Conservation (phyloP, 2,797 vertebrate genomes). For the Sebastes glaucus region DNA sequence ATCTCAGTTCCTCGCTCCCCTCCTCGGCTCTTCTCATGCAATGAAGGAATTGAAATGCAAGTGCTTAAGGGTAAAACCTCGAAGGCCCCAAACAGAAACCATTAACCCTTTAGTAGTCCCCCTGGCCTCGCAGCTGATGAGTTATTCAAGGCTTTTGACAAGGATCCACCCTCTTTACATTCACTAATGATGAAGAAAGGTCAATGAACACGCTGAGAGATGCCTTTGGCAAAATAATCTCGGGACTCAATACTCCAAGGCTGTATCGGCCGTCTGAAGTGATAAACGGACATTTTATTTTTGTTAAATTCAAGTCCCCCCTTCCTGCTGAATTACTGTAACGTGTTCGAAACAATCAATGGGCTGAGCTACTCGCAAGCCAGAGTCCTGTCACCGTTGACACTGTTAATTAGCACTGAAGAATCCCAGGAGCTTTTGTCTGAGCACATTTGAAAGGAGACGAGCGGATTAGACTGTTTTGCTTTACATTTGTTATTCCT, state of each 20-base stretch:
- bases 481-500: conserved; percentile 72
- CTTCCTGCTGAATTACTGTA: conserved; percentile 50
- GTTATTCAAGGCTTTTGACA: conserved; percentile 70
- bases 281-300: conserved; percentile 56
- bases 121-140: conserved; percentile 53
- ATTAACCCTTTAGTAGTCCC: conserved; percentile 73
- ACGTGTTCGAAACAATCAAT: conserved; percentile 65
- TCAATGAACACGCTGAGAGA: conserved; percentile 58
- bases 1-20: conserved; percentile 21
- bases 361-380: conserved; percentile 57
- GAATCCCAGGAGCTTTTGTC: conserved; percentile 69
- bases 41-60: conserved; percentile 63
- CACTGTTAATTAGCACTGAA: conserved; percentile 73
- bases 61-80: conserved; percentile 53
- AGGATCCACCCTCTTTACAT: conserved; percentile 59
- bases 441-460: conserved; percentile 64
- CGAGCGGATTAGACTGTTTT: conserved; percentile 72
- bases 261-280: conserved; percentile 54
- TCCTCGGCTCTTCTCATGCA: conserved; percentile 37
- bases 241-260: conserved; percentile 58
- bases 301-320: conserved; percentile 22
- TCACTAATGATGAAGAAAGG: conserved; percentile 72
- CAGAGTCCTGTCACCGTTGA: conserved; percentile 70
- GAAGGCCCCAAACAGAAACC: conserved; percentile 56
- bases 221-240: conserved; percentile 70